Conservation (phyloP, 2,888 invertebrate genomes). For the Gonocerus acuteangulatus region DNA sequence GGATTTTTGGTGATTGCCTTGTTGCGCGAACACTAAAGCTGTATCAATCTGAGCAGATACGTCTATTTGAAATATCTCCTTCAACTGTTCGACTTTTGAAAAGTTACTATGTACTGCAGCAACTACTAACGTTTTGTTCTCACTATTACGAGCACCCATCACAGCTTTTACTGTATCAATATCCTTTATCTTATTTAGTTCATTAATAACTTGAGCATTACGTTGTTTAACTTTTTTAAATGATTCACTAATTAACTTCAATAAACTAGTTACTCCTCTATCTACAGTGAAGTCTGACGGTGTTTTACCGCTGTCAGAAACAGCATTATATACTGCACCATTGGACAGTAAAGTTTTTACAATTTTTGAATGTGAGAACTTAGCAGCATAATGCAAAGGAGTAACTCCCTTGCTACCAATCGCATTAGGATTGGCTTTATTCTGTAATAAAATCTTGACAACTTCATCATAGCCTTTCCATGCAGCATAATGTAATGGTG, state of each 20-base stretch:
- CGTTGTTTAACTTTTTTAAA: not conserved
- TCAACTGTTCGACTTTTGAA: not conserved
- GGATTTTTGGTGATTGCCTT: not conserved
- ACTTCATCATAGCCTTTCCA: not conserved
- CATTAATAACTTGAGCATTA: not conserved
- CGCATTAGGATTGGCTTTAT: conserved; percentile 30
- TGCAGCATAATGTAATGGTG: not conserved
- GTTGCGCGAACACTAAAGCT: not conserved
- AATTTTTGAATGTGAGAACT: not conserved
- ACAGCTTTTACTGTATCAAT: not conserved
- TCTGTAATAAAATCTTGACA: not conserved
- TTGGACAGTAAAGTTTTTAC: not conserved
- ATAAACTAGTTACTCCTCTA: not conserved
- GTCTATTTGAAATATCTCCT: not conserved
- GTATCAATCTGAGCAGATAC: not conserved
- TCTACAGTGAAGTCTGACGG: conserved; percentile 34
- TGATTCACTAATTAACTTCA: not conserved
- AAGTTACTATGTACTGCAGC: not conserved
- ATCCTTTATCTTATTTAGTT: not conserved
- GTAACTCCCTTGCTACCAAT: not conserved
- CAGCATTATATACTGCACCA: conserved; percentile 2
- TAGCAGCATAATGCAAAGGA: conserved; percentile 6
- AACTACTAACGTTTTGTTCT: not conserved
- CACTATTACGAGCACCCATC: not conserved
- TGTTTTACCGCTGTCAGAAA: conserved; percentile 8